Conservation (phyloP, 2,888 invertebrate genomes). For the Coenonympha glycerion region DNA sequence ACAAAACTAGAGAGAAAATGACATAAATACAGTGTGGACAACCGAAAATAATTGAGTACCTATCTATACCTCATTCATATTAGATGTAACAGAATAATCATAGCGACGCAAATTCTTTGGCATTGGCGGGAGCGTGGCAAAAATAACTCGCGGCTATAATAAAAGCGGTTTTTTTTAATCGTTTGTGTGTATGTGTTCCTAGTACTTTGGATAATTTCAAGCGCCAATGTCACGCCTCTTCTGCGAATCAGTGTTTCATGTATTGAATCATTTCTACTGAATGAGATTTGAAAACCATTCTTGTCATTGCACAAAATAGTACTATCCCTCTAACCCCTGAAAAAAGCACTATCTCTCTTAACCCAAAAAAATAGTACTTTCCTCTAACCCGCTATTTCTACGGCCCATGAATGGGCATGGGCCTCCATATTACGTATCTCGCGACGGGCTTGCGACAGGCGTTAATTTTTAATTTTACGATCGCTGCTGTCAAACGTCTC, state of each 20-base stretch:
- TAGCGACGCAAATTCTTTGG: constrained; percentile 53
- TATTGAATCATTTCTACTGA: background rate
- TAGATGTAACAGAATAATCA: constrained; percentile 23
- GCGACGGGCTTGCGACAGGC: too few species aligned
- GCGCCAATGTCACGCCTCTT: constrained; percentile 3
- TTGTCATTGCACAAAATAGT: too few species aligned
- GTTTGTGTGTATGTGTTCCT: background rate
- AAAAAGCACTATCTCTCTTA: too few species aligned
- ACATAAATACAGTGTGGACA: constrained; percentile 39
- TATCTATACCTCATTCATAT: constrained; percentile 10
- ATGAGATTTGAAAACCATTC: too few species aligned
- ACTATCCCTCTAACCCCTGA: too few species aligned
- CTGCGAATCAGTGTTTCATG: background rate
- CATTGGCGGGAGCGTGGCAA: constrained; percentile 48
- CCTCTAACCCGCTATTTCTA: too few species aligned
- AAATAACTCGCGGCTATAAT: constrained; percentile 43
- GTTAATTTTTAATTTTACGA: too few species aligned
- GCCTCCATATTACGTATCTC: too few species aligned
- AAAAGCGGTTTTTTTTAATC: constrained; percentile 4
- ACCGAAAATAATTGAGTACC: constrained; percentile 38
- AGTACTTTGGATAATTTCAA: background rate
- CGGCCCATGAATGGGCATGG: too few species aligned
- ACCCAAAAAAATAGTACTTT: too few species aligned
- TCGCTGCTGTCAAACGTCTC: too few species aligned
- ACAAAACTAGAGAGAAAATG: constrained; percentile 35